These are phyloP conservation scores for Ficedula albicollis DNA, from an alignment of 2,797 vertebrate genomes.

Conservation along the genomic window DNA sequence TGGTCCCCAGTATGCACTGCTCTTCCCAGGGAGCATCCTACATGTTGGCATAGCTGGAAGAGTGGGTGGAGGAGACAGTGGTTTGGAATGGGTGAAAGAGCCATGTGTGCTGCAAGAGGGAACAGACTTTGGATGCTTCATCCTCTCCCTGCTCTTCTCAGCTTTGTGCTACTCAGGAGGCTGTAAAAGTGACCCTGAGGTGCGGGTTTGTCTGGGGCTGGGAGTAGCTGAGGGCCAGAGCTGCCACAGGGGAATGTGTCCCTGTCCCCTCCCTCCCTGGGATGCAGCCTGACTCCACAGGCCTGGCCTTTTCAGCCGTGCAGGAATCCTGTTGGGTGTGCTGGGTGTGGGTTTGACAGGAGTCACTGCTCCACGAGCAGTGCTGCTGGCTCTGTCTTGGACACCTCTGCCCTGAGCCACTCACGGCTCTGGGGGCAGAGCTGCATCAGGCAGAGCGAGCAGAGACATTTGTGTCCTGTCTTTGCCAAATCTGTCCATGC, in stretches of 20 bases:
- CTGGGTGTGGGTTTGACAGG: background rate
- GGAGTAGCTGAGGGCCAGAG: background rate
- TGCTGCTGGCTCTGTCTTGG: fast-evolving
- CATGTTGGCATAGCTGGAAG: fast-evolving
- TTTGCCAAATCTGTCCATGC: fast-evolving
- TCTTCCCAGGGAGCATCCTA: background rate
- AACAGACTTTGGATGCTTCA: background rate
- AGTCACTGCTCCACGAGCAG: fast-evolving
- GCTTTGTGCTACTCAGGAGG: background rate
- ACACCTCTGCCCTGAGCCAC: background rate
- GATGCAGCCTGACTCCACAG: background rate
- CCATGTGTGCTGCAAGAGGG: fast-evolving
- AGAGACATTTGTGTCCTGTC: background rate
- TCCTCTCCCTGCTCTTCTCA: background rate
- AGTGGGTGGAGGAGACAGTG: background rate
- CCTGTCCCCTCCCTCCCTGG: background rate
- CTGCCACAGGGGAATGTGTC: fast-evolving
- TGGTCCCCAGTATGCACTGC: background rate
- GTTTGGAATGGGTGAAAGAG: background rate
- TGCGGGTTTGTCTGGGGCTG: background rate
- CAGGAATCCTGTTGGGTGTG: background rate
- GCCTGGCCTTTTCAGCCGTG: background rate
- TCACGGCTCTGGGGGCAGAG: background rate
- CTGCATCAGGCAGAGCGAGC: background rate
- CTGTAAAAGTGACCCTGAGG: background rate